Evolutionary conservation across 2,888 invertebrate genomes (phyloP), one percentile per base, ranked within the genome.

Genomic region (Harpalus rubripes): DNA sequence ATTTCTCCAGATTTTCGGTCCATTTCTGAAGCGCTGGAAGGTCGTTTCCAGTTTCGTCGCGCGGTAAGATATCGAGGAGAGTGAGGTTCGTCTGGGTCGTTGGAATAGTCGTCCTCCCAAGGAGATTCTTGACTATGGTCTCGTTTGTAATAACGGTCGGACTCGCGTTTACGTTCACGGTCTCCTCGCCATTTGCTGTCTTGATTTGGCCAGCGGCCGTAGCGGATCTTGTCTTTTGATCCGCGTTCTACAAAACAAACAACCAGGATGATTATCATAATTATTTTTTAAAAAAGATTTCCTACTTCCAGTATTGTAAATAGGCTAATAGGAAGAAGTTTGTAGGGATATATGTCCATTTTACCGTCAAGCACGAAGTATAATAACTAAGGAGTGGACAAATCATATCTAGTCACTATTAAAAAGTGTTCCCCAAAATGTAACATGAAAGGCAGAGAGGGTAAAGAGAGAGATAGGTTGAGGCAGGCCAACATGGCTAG

Each of bases 41-140:
- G 93, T 65, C 94, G 90, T 87, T 93, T 93, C 93, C 93, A 93
- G 56, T 89, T 90, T 82, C 90, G 88, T 82, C 90, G 90, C 1
- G 89, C 87, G 10, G 89, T 87, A 32, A 90, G 82, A 87, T 91
- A 92, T 86, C 90, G 90, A 0, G 89, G 88, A 2, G 90, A 89
- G 65, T 88, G 88, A 3, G 86, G 86, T 81, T 90, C 90, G 61
- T 90, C 90, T 2, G 89, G 88, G 83, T 90, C 91, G 85, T 91
- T 90, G 6, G 89, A 87, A 86, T 94, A 94, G 85, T 94, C 94
- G 85, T 91, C 92, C 87, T 94, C 95, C 92, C 95, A 94, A 12
- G 94, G 92, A 65, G 91, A 91, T 87, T 94, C 92, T 86, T 91
- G 91, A 0, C 91, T 90, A 41, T 91, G 85, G 26, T 88, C 91